Evolutionary conservation across 1,140 invertebrate species (phyloP), one percentile per base, ranked within the genome.

Genomic region (Anthonomus grandis): DNA sequence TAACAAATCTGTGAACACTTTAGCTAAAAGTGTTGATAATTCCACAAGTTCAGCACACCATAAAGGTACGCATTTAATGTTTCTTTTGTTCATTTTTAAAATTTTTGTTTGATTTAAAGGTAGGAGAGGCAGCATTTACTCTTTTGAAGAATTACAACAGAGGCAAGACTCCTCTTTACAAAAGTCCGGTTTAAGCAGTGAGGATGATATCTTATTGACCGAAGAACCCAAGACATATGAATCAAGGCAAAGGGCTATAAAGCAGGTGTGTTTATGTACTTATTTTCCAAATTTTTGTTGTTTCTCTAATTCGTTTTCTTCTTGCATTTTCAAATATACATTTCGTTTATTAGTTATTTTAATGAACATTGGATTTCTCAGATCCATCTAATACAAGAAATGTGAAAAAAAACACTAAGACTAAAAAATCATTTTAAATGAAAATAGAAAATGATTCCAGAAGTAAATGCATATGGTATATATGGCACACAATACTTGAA

Each of bases 191-290:
- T 51, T 63, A 22, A 64, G 55, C 38, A 64, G 65, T 23, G 64
- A 66, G 49, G 54, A 55, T 36, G 22, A 50, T 9, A 47, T 51
- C 41, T 23, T 46, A 13, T 55, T 63, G 27, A 54, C 21, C 21
- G 53, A 60, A 6, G 37, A 45, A 10, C 21, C 52, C 10, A 62
- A 75, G 24, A 77, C 74, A 38, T 73, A 72, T 18, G 78, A 81
- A 57, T 69, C 70, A 0, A 81, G 78, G 48, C 76, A 81, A 53
- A 77, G 76, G 45, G 64, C 73, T 42, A 59, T 76, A 9, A 69
- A 70, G 71, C 65, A 81, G 70, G 68, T 75, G 49, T 15, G 5
- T n/a, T n/a, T n/a, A n/a, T n/a, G n/a, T n/a, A n/a, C n/a, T n/a
- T n/a, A n/a, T n/a, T n/a, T n/a, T n/a, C n/a, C n/a, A n/a, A n/a